Evolutionary conservation across 2,113 vertebrate genomes (phyloP).

Genomic region (Tapirus terrestris): DNA sequence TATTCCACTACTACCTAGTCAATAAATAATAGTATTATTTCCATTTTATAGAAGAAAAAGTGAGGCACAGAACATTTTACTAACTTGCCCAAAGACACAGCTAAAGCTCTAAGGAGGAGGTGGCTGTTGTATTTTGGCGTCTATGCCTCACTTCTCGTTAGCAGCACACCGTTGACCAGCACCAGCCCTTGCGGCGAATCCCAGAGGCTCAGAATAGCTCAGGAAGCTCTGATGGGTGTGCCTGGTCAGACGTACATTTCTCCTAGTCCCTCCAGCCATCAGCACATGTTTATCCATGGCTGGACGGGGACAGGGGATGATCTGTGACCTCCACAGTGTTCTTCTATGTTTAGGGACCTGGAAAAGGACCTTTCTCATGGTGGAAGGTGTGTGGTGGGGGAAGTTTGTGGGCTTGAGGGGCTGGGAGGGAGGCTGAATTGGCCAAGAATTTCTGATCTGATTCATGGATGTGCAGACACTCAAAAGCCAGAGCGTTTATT

Average conservation of each 20-base stretch:
- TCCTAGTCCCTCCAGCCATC: background rate
- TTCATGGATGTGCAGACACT: background rate
- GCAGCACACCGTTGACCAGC: background rate
- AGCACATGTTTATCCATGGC: no score
- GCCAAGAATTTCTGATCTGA: background rate
- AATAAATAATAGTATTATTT: background rate
- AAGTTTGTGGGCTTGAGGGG: accelerated
- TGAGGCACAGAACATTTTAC: background rate
- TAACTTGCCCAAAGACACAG: background rate
- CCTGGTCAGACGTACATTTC: background rate
- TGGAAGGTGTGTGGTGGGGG: background rate
- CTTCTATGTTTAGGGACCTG: background rate
- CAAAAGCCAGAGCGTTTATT: background rate
- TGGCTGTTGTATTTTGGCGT: background rate
- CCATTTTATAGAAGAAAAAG: background rate
- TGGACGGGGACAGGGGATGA: background rate
- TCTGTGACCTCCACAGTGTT: background rate
- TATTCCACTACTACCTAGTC: background rate
- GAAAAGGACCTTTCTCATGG: background rate
- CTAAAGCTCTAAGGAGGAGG: background rate
- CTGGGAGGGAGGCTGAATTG: background rate
- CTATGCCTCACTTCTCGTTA: background rate
- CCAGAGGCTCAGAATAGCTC: background rate
- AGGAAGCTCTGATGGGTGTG: accelerated
- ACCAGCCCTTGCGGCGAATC: background rate